Evolutionary conservation across 2,113 vertebrate species (phyloP).

Genomic region (Chascanopsetta lugubris): DNA sequence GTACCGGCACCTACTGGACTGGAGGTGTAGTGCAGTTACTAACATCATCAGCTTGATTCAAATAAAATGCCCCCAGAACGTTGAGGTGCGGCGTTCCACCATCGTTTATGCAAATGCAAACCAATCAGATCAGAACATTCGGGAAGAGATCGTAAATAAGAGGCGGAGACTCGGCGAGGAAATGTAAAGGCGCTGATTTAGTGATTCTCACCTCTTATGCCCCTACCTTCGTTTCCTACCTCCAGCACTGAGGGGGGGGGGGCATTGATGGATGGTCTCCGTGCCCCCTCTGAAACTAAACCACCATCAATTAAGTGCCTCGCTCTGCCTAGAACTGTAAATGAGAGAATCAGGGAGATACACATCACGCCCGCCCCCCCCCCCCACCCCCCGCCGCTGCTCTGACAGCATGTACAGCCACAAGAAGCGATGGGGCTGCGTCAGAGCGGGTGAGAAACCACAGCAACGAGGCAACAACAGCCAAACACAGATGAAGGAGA

Average conservation of each 20-base stretch:
- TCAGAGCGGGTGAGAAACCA: conserved; percentile 16
- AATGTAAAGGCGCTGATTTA: background rate
- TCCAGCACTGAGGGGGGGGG: background rate
- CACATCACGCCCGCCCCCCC: conserved; percentile 30
- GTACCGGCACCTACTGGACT: too few relatives aligned
- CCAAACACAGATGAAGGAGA: background rate
- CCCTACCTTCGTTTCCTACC: conserved; percentile 24
- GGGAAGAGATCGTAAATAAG: background rate
- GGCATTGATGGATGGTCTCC: conserved; percentile 45
- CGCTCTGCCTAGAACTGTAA: conserved; percentile 31
- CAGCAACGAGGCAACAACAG: background rate
- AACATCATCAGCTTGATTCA: too few relatives aligned
- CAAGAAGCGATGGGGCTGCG: background rate
- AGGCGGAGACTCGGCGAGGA: background rate
- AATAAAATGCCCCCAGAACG: too few relatives aligned
- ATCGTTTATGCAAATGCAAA: too few relatives aligned
- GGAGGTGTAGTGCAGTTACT: too few relatives aligned
- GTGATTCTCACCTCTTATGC: conserved; percentile 17
- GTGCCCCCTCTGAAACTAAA: conserved; percentile 6
- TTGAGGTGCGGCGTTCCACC: too few relatives aligned
- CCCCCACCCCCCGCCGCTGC: too few relatives aligned
- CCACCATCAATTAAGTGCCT: conserved; percentile 48
- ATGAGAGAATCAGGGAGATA: conserved; percentile 51
- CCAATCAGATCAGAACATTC: background rate
- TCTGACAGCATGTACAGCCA: background rate